A percentile compares a stretch with the other conserved stretches of the same genome.
These are phyloP conservation scores for Liasis olivaceus DNA, from an alignment of 2,797 vertebrate genomes.

Conservation along the genomic window DNA sequence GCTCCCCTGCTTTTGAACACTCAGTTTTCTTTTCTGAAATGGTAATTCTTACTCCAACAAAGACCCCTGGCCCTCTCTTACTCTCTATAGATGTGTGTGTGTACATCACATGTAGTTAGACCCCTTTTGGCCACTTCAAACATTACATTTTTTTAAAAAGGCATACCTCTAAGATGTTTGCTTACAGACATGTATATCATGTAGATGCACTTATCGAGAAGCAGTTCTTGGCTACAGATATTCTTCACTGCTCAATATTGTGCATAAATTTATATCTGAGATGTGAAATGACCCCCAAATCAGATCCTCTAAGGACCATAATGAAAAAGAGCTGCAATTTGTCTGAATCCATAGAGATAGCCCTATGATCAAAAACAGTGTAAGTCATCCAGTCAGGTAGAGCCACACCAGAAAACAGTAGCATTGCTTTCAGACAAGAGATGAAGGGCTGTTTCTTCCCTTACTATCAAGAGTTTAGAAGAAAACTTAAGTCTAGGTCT, in stretches of 20 bases:
- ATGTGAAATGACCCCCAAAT: background rate
- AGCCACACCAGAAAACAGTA: background rate
- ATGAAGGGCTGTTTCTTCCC: background rate
- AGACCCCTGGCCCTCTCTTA: background rate
- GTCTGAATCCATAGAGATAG: background rate
- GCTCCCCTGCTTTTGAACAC: background rate
- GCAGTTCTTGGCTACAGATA: background rate
- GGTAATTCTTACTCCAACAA: background rate
- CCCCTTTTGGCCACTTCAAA: background rate
- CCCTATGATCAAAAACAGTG: background rate
- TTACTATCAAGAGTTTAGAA: background rate
- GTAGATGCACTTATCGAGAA: background rate
- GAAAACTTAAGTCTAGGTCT: background rate
- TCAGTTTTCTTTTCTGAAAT: background rate
- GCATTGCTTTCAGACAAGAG: background rate
- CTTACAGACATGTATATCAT: background rate
- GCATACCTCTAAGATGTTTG: background rate
- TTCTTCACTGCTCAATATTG: background rate
- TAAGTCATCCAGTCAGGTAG: background rate
- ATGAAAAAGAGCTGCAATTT: background rate
- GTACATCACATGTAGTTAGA: background rate
- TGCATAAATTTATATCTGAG: background rate
- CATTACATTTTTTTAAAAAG: background rate
- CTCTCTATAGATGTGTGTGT: background rate
- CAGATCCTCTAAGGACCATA: background rate